phyloP scores from a whole-genome alignment of 2,113 vertebrate genomes.

The Ginglymostoma cirratum region DNA sequence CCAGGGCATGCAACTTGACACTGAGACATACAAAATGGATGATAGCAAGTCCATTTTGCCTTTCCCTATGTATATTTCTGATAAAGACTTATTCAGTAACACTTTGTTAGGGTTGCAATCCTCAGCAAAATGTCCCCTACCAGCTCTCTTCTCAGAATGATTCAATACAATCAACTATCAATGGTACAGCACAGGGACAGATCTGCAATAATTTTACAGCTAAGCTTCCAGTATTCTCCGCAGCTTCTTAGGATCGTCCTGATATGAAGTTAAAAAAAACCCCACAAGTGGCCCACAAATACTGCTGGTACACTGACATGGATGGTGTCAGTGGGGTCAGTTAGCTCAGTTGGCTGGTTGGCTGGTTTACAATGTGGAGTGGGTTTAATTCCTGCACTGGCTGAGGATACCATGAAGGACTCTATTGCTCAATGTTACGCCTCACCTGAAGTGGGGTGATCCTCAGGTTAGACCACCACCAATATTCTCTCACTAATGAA shows the following conservation, averaged over 20 bases:
- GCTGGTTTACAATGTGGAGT: too few species aligned
- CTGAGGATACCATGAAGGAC: too few species aligned
- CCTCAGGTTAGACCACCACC: too few species aligned
- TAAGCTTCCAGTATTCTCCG: not conserved
- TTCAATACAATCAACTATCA: not conserved
- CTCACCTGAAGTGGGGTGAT: too few species aligned
- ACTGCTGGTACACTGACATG: not conserved
- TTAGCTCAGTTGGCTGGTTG: too few species aligned
- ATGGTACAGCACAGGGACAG: not conserved
- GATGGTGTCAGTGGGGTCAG: too few species aligned
- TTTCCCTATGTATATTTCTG: slow-evolving; percentile 10
- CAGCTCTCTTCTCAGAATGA: not conserved
- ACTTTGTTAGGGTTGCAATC: not conserved
- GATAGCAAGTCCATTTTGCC: not conserved
- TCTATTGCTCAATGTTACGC: too few species aligned
- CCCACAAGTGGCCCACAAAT: not conserved
- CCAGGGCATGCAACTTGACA: not conserved
- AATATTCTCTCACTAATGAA: too few species aligned
- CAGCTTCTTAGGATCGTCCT: too few species aligned
- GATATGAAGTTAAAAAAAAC: too few species aligned
- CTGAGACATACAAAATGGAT: not conserved
- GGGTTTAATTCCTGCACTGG: too few species aligned
- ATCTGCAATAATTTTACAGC: not conserved
- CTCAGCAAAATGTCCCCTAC: not conserved
- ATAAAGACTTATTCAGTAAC: not conserved